phyloP scores from a whole-genome alignment of 2,888 invertebrate genomes.

The Lydus trimaculatus region DNA sequence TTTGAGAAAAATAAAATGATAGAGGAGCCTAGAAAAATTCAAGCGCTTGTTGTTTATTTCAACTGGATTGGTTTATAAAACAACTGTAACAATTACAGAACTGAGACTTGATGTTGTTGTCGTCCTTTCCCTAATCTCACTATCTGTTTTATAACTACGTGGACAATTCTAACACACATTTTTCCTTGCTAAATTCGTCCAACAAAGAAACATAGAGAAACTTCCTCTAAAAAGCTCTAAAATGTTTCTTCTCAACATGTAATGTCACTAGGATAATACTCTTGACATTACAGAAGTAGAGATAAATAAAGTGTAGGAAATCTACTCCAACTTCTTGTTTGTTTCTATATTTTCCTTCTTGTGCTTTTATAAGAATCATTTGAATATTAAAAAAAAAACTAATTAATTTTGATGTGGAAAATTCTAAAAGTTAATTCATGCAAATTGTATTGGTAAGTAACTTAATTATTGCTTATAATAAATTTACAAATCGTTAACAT shows the following conservation, averaged over 20 bases:
- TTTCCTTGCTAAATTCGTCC: background rate
- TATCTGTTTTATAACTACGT: background rate
- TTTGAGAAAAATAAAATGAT: conserved; percentile 1
- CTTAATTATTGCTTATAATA: conserved; percentile 6
- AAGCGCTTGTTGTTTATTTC: background rate
- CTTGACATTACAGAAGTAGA: background rate
- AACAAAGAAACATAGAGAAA: background rate
- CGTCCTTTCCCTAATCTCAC: conserved; percentile 2
- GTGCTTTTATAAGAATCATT: background rate
- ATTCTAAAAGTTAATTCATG: conserved; percentile 2
- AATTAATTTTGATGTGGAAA: background rate
- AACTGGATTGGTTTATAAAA: background rate
- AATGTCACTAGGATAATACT: conserved; percentile 7
- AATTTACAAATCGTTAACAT: background rate
- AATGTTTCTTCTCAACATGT: background rate
- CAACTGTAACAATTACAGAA: conserved; percentile 10
- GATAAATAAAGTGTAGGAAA: background rate
- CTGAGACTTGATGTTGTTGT: background rate
- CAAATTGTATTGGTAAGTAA: conserved; percentile 2
- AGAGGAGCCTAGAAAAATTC: background rate
- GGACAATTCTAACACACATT: background rate
- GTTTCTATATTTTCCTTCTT: background rate
- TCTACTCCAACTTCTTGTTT: background rate
- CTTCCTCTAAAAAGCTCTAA: background rate
- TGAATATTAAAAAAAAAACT: background rate